Conservation (phyloP, 2,113 vertebrate genomes). For the Alligator sinensis region DNA sequence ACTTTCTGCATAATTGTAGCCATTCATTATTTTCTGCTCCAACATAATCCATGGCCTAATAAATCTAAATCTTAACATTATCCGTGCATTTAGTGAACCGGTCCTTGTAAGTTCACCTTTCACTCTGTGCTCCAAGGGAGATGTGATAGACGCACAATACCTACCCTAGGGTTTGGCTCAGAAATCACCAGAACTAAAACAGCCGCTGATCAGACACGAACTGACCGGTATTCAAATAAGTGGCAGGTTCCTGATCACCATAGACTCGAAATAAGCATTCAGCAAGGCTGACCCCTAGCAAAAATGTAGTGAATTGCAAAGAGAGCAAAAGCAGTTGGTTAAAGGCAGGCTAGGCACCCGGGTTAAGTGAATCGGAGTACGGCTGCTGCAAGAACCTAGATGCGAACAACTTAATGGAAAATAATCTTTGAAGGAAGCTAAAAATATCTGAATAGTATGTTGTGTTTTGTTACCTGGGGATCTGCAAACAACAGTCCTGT, state of each 20-base stretch:
- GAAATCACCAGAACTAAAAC: background rate
- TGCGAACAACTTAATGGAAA: accelerated
- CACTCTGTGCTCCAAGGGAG: accelerated
- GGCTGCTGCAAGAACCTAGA: background rate
- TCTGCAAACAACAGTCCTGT: conserved; percentile 89
- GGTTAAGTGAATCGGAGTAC: background rate
- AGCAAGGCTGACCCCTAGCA: conserved; percentile 58
- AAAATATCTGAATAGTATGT: background rate
- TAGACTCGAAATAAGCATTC: background rate
- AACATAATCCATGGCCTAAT: background rate
- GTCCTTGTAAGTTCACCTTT: background rate
- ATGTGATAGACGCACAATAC: accelerated
- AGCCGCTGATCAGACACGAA: background rate
- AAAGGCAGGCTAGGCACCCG: background rate
- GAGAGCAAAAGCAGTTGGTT: background rate
- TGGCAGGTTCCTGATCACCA: background rate
- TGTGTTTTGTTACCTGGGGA: conserved; percentile 83
- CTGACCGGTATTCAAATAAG: background rate
- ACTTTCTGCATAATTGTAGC: background rate
- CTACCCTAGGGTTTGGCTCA: background rate
- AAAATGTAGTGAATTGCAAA: conserved; percentile 24
- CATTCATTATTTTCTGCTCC: background rate
- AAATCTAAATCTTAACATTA: background rate
- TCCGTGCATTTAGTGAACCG: background rate
- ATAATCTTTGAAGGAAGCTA: background rate